Evolutionary conservation across 1,140 invertebrate species (phyloP).

Genomic region (Scaptomyza montana): DNA sequence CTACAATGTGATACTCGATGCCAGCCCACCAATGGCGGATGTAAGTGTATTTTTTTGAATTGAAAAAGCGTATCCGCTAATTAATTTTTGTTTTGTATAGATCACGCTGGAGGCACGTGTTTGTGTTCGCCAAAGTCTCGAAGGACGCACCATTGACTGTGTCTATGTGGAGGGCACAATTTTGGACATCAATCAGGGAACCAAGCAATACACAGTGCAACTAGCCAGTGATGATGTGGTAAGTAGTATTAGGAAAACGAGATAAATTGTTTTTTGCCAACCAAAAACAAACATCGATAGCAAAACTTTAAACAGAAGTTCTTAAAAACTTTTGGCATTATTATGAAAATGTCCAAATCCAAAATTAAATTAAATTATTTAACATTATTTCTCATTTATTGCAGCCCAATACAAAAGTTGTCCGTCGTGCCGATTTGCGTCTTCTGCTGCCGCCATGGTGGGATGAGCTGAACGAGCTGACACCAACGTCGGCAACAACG

Average conservation of each 20-base stretch:
- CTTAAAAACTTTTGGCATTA: no score
- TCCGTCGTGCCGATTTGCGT: conserved; percentile 91
- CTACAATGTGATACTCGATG: conserved; percentile 96
- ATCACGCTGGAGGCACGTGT: conserved; percentile 85
- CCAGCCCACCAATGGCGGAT: conserved; percentile 91
- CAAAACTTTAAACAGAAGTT: neutral
- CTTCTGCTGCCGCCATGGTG: conserved; percentile 96
- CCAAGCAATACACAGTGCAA: conserved; percentile 91
- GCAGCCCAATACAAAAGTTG: conserved; percentile 85
- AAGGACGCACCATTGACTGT: conserved; percentile 83
- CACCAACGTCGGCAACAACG: conserved; percentile 41
- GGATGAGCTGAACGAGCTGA: conserved; percentile 93
- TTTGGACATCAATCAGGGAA: conserved; percentile 88
- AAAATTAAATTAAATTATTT: no score
- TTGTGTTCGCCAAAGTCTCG: conserved; percentile 84
- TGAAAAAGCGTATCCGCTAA: no score
- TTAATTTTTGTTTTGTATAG: conserved; percentile 61
- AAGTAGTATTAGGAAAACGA: conserved; percentile 1
- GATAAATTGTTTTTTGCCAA: no score
- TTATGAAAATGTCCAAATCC: no score
- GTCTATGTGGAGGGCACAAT: conserved; percentile 94
- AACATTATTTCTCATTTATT: neutral
- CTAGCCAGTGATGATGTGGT: conserved; percentile 83
- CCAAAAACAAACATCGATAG: no score
- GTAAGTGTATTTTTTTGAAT: conserved; percentile 57